phyloP scores from a whole-genome alignment of 2,797 vertebrate genomes.

The Xyrichtys novacula region DNA sequence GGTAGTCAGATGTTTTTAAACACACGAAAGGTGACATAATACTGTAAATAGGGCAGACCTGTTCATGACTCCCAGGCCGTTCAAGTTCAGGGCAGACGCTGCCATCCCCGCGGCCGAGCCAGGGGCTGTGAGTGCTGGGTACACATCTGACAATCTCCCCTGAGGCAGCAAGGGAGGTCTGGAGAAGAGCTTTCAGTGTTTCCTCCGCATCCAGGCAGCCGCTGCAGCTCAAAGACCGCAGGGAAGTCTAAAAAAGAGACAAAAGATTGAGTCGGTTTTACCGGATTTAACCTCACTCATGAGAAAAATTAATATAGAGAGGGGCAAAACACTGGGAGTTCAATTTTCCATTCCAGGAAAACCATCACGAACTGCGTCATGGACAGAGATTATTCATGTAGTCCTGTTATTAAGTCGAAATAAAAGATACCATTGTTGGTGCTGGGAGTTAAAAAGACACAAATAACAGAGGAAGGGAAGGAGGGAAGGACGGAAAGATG shows the following conservation, averaged over 20 bases:
- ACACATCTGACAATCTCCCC: conserved; percentile 76
- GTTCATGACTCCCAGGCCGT: conserved; percentile 77
- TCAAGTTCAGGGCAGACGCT: conserved; percentile 79
- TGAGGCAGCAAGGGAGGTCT: conserved; percentile 56
- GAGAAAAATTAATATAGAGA: conserved; percentile 4
- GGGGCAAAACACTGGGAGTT: conserved; percentile 13
- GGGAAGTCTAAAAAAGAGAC: conserved; percentile 1
- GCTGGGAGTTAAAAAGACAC: conserved; percentile 10
- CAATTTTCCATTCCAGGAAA: conserved; percentile 41
- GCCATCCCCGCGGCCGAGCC: conserved; percentile 80
- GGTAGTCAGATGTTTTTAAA: neutral
- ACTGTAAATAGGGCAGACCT: conserved; percentile 50
- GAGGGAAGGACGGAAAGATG: neutral
- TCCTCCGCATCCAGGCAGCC: conserved; percentile 40
- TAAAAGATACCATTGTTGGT: conserved; percentile 39
- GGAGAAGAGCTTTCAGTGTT: conserved; percentile 41
- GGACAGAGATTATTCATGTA: conserved; percentile 48
- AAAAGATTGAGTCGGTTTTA: neutral
- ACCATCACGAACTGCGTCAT: conserved; percentile 24
- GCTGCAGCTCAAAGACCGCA: neutral
- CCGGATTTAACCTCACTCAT: neutral
- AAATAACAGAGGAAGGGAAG: conserved; percentile 1
- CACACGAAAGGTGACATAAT: neutral
- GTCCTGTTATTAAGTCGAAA: conserved; percentile 22
- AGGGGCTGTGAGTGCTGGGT: conserved; percentile 70